Evolutionary conservation across 92 coral and sea anemone genomes (phyloP).

Genomic region (Zoanthus gigantus): DNA sequence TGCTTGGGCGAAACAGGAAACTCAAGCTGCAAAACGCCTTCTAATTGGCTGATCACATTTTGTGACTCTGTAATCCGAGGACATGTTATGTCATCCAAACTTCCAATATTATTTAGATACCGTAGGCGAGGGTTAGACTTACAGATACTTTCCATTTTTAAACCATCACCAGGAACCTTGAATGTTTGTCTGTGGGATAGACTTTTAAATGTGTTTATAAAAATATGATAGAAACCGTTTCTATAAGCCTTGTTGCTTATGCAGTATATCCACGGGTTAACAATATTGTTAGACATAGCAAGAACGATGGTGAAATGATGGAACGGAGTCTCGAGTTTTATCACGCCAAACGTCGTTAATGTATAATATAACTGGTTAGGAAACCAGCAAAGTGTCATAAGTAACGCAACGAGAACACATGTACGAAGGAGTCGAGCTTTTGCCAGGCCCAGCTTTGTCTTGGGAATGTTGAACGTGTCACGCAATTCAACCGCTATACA

Average conservation of each 20-base stretch:
- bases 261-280: constrained; percentile 80
- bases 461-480: constrained; percentile 50
- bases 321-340: constrained; percentile 63
- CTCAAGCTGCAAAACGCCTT: not conserved
- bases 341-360: constrained; percentile 58
- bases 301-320: constrained; percentile 76
- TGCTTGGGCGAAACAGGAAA: not conserved
- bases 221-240: constrained; percentile 49
- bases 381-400: constrained; percentile 83
- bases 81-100: constrained; percentile 1
- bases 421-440: constrained; percentile 64
- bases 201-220: not conserved
- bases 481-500: constrained; percentile 65
- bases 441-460: constrained; percentile 38
- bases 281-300: constrained; percentile 75
- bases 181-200: not conserved
- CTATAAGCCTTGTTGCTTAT: constrained; percentile 71
- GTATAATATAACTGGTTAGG: constrained; percentile 84
- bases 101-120: not conserved
- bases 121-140: constrained; percentile 4
- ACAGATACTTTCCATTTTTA: not conserved
- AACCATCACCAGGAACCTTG: not conserved
- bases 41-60: not conserved
- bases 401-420: constrained; percentile 71
- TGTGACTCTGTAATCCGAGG: not conserved